These are phyloP conservation scores for Calliphora vomitoria DNA, from an alignment of 2,888 invertebrate species.

Conservation along the genomic window DNA sequence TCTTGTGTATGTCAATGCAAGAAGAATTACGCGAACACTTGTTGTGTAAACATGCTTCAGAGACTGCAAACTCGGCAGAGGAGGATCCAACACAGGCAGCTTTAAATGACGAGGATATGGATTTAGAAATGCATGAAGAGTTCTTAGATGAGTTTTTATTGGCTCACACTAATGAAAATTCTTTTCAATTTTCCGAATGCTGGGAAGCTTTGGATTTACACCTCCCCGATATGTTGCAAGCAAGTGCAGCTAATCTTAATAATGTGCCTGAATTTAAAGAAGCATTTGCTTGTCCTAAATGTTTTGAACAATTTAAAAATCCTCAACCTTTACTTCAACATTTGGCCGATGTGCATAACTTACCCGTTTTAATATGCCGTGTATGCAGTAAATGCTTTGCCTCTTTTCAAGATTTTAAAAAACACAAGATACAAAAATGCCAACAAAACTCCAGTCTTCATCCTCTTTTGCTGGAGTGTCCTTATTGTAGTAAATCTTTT, in stretches of 20 bases:
- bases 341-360: conserved; percentile 75
- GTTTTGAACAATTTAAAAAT: conserved; percentile 73
- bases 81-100: background rate
- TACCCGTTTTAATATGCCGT: conserved; percentile 59
- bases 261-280: conserved; percentile 31
- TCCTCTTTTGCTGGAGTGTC: conserved; percentile 66
- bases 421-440: conserved; percentile 67
- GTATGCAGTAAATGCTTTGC: conserved; percentile 64
- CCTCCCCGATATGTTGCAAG: conserved; percentile 75
- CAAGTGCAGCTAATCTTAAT: background rate
- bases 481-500: conserved; percentile 76
- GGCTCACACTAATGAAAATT: conserved; percentile 76
- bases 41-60: conserved; percentile 61
- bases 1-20: background rate
- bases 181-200: conserved; percentile 77
- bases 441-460: background rate
- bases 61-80: conserved; percentile 11
- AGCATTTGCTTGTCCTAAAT: conserved; percentile 76
- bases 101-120: conserved; percentile 72
- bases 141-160: conserved; percentile 78
- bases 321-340: conserved; percentile 75
- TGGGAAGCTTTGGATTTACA: conserved; percentile 77
- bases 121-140: conserved; percentile 78
- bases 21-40: conserved; percentile 70
- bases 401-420: conserved; percentile 75